These are phyloP conservation scores for Ochropleura leucogaster DNA, from an alignment of 2,888 invertebrate genomes.

Conservation along the genomic window DNA sequence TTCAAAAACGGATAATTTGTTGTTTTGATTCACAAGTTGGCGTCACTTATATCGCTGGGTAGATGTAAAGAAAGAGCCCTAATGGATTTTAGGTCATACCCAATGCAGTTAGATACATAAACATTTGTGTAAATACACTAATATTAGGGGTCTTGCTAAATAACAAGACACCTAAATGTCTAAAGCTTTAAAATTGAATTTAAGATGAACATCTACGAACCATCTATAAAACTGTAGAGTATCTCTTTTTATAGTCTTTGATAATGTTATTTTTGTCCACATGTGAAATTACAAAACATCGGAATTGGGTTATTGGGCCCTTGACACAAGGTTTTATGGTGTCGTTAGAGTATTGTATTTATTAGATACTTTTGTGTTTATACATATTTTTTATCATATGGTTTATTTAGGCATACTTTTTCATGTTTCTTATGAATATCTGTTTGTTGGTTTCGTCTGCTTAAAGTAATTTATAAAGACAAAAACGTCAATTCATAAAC, in stretches of 20 bases:
- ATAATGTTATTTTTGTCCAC: constrained; percentile 67
- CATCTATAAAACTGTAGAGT: not conserved
- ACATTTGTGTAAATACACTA: too few species aligned
- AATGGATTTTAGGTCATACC: not conserved
- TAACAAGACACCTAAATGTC: too few species aligned
- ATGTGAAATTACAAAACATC: constrained; percentile 72
- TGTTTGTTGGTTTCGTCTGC: not conserved
- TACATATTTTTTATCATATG: not conserved
- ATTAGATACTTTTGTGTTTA: constrained; percentile 14
- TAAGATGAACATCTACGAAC: not conserved
- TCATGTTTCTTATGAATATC: not conserved
- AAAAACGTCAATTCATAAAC: not conserved
- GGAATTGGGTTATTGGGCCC: constrained; percentile 81
- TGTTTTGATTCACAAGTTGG: not conserved
- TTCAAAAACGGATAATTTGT: not conserved
- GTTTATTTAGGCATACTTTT: not conserved
- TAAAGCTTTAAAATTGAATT: not conserved
- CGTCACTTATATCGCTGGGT: not conserved
- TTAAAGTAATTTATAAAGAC: not conserved
- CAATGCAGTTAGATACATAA: not conserved
- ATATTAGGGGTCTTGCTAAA: too few species aligned
- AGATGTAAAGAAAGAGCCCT: not conserved
- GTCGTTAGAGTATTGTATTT: constrained; percentile 37
- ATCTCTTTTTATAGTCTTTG: constrained; percentile 41
- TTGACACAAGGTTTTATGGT: constrained; percentile 76